A percentile compares a stretch with the other conserved stretches of the same genome.
Conservation (phyloP, 2,113 vertebrate species). For the Hirundichthys speculiger region DNA sequence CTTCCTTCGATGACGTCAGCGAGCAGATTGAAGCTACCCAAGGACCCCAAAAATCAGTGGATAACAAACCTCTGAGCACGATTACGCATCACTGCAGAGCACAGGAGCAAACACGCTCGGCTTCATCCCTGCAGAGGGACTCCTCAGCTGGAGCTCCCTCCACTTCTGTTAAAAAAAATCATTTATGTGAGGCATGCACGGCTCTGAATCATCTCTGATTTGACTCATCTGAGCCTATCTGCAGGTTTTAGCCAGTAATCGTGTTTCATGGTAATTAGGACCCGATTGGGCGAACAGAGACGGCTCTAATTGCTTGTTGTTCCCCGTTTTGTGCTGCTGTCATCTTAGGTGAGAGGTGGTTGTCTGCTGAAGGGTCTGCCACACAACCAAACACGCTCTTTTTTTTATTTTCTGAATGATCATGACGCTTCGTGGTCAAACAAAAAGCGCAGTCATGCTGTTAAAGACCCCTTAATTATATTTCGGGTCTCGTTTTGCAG, state of each 20-base stretch:
- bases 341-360: conserved; percentile 46
- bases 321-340: conserved; percentile 43
- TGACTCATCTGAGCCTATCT: conserved; percentile 43
- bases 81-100: background rate
- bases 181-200: conserved; percentile 16
- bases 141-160: background rate
- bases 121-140: background rate
- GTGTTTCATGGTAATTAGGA: conserved; percentile 52
- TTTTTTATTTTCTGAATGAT: conserved; percentile 4
- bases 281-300: conserved; percentile 55
- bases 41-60: no score
- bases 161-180: conserved; percentile 1
- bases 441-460: conserved; percentile 8
- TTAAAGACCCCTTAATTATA: conserved; percentile 7
- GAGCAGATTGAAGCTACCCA: no score
- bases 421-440: conserved; percentile 4
- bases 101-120: background rate
- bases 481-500: conserved; percentile 20
- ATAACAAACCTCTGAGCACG: background rate
- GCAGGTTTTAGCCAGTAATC: conserved; percentile 45
- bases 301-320: conserved; percentile 48
- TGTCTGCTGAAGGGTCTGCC: conserved; percentile 3
- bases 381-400: background rate
- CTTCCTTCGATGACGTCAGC: no score
- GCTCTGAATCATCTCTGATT: conserved; percentile 38